Percentiles rank a stretch among this genome's conserved stretches.
Evolutionary conservation across 2,797 vertebrate species (phyloP).

Genomic region (Characodon lateralis): DNA sequence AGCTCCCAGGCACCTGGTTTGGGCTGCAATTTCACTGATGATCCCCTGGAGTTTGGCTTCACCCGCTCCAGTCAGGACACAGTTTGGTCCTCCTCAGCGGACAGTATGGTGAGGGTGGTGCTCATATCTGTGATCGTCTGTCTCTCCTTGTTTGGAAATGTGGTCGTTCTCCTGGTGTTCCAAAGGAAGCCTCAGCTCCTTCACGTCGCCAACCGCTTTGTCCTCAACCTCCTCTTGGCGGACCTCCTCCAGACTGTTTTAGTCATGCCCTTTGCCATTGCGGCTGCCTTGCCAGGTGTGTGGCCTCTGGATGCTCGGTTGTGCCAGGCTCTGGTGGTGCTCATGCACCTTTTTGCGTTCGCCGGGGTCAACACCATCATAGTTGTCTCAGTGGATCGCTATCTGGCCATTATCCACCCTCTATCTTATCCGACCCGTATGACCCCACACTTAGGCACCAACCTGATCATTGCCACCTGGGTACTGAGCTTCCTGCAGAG

Average conservation of each 20-base stretch:
- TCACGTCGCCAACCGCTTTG: constrained; percentile 89
- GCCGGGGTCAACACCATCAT: constrained; percentile 90
- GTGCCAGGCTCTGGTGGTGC: constrained; percentile 87
- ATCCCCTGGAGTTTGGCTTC: constrained; percentile 64
- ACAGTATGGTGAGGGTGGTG: constrained; percentile 80
- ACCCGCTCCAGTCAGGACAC: constrained; percentile 11
- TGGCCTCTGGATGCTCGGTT: constrained; percentile 86
- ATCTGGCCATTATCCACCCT: constrained; percentile 91
- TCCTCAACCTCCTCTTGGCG: constrained; percentile 89
- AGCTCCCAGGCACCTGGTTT: constrained; percentile 50
- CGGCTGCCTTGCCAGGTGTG: constrained; percentile 82
- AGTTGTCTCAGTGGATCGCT: constrained; percentile 89
- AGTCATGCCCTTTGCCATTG: constrained; percentile 89
- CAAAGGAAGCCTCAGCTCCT: constrained; percentile 90
- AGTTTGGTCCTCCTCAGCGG: constrained; percentile 57
- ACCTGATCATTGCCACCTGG: constrained; percentile 88
- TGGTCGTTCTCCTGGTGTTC: constrained; percentile 87
- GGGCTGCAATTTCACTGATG: constrained; percentile 65
- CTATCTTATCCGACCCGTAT: constrained; percentile 89
- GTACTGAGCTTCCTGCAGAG: constrained; percentile 86
- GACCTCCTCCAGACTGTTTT: constrained; percentile 88
- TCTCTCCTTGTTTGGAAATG: constrained; percentile 85
- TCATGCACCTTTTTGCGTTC: constrained; percentile 92
- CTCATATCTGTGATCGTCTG: constrained; percentile 85
- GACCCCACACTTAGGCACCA: constrained; percentile 86